A percentile compares a stretch with the other conserved stretches of the same genome.
phyloP scores from a whole-genome alignment of 2,888 invertebrate genomes.

The Troides aeacus region DNA sequence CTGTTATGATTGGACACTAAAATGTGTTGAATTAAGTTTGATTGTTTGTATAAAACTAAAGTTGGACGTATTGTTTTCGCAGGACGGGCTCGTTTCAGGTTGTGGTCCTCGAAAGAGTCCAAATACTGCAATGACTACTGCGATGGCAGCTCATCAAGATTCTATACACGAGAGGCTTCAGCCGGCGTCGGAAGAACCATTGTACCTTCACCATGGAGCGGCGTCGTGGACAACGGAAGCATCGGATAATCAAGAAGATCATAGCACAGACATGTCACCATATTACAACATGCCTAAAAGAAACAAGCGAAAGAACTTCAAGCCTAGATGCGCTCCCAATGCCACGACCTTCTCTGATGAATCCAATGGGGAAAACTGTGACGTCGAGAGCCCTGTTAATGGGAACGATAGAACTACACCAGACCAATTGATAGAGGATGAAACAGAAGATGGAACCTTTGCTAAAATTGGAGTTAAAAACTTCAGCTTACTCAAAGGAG shows the following conservation, averaged over 20 bases:
- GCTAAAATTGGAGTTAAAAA: conserved; percentile 76
- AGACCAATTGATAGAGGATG: conserved; percentile 51
- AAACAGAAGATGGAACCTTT: conserved; percentile 54
- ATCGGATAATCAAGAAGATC: conserved; percentile 64
- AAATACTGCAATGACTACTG: conserved; percentile 78
- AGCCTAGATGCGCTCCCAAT: conserved; percentile 85
- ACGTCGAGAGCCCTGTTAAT: conserved; percentile 59
- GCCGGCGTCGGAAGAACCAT: conserved; percentile 66
- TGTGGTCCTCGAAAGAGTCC: conserved; percentile 60
- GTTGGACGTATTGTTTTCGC: conserved; percentile 41
- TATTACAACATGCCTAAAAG: conserved; percentile 81
- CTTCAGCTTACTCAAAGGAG: conserved; percentile 71
- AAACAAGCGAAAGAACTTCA: conserved; percentile 89
- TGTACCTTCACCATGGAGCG: conserved; percentile 74
- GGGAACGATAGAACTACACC: conserved; percentile 68
- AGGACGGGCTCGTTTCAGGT: conserved; percentile 70
- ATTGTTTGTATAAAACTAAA: conserved; percentile 64
- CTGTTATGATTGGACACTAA: conserved; percentile 74
- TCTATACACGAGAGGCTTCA: conserved; percentile 77
- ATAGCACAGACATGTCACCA: conserved; percentile 64
- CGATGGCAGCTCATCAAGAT: conserved; percentile 79
- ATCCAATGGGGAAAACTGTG: conserved; percentile 64
- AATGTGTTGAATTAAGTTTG: conserved; percentile 73
- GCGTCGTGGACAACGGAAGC: conserved; percentile 76
- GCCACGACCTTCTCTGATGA: conserved; percentile 74